Base-by-base conservation (phyloP, 2,113 vertebrate genomes). In the Mungos mungo region DNA sequence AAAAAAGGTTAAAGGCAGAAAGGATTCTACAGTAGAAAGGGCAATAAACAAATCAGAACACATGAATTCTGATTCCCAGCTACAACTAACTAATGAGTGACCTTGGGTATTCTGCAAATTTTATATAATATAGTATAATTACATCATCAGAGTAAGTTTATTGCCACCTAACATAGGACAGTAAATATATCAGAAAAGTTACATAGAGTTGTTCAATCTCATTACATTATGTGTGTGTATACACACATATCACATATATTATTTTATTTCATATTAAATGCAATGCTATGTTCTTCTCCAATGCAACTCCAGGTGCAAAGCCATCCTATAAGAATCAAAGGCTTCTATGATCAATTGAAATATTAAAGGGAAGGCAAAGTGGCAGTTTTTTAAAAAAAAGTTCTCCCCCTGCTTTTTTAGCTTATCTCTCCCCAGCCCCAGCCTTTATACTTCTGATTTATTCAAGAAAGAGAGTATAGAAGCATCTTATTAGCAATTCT, bases 401-500 rank as follows among this genome's bases (percentile, higher is more conserved):
- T 71, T 88, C 31, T 85, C 84, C 15, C 77, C 54, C 81, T 60
- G 82, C 60, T 63, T 93, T 93, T 94, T 77, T 83, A 76, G 57
- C 66, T 76, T 87, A 1, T 77, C 66, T 91, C 9, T 76, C 18
- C 41, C 52, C 31, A 74, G 68, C 65, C 33, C 84, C 41, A 60
- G 12, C 12, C 50, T 95, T 85, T 88, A 90, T 76, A 88, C 66
- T 87, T 95, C 29, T 92, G 74, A 85, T 95, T 97, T 90, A 57
- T 81, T 95, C 68, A 88, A 77, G 88, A 94, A 87, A 95, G 68
- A 81, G 14, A 45, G 45, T 80, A 93, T 89, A 88, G 91, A 82
- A 91, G 54, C 77, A 91, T 93, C 81, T 96, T 95, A 96, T 65
- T 97, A 96, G 91, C 72, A 93, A 92, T 93, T 95, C 82, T 82